These are phyloP conservation scores for Anniella stebbinsi DNA, from an alignment of 2,797 vertebrate species.

Conservation along the genomic window DNA sequence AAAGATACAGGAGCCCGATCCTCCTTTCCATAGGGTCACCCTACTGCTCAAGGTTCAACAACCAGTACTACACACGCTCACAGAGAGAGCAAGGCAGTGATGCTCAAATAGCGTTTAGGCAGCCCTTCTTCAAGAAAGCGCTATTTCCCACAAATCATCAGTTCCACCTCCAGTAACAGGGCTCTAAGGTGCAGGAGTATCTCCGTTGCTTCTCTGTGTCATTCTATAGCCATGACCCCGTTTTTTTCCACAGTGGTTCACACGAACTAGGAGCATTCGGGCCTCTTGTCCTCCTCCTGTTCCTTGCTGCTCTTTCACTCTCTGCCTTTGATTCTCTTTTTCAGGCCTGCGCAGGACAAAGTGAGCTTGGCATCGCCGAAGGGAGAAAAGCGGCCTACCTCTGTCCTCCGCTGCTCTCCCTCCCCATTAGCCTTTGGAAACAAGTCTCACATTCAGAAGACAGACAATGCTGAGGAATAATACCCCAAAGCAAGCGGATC, in stretches of 20 bases:
- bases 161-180: neutral
- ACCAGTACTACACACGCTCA: too few species aligned
- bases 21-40: too few species aligned
- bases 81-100: neutral
- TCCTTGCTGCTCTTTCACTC: neutral
- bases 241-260: slow-evolving; percentile 42
- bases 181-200: neutral
- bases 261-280: neutral
- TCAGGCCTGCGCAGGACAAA: slow-evolving; percentile 55
- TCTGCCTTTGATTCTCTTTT: slow-evolving; percentile 57
- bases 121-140: neutral
- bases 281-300: slow-evolving; percentile 26
- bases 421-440: slow-evolving; percentile 60
- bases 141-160: neutral
- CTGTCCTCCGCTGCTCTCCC: slow-evolving; percentile 2
- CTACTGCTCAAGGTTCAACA: neutral
- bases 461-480: slow-evolving; percentile 71
- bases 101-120: neutral
- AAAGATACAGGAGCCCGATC: too few species aligned
- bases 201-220: slow-evolving; percentile 47
- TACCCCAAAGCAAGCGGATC: slow-evolving; percentile 62
- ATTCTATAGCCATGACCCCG: slow-evolving; percentile 71
- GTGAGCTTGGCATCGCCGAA: slow-evolving; percentile 55
- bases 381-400: neutral
- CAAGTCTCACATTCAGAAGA: slow-evolving; percentile 76